phyloP scores from a whole-genome alignment of 2,113 vertebrate genomes.

The Raja brachyura region DNA sequence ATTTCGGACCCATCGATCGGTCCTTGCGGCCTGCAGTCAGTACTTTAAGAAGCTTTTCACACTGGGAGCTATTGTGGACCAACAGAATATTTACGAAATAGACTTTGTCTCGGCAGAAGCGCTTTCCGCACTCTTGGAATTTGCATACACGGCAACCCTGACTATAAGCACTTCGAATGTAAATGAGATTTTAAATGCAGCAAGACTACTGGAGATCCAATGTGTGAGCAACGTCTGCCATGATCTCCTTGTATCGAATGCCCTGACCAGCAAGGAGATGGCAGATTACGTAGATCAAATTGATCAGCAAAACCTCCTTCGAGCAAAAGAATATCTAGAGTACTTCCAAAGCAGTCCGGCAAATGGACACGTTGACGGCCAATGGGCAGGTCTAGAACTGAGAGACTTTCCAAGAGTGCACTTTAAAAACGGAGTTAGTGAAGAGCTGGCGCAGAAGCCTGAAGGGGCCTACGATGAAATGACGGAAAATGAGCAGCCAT shows the following conservation, averaged over 20 bases:
- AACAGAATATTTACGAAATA: slow-evolving; percentile 88
- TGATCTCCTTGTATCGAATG: slow-evolving; percentile 94
- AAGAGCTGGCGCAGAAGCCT: slow-evolving; percentile 69
- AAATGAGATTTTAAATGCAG: slow-evolving; percentile 85
- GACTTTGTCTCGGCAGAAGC: slow-evolving; percentile 89
- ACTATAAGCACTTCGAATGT: slow-evolving; percentile 88
- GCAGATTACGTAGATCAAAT: slow-evolving; percentile 62
- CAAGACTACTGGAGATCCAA: slow-evolving; percentile 84
- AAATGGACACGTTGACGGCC: slow-evolving; percentile 57
- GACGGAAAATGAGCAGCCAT: slow-evolving; percentile 65
- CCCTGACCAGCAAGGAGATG: slow-evolving; percentile 69
- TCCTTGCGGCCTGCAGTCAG: slow-evolving; percentile 90
- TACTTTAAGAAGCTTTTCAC: slow-evolving; percentile 99
- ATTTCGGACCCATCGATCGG: slow-evolving; percentile 94
- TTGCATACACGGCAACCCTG: slow-evolving; percentile 94
- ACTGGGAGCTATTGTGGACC: slow-evolving; percentile 82
- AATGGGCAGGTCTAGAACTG: slow-evolving; percentile 59
- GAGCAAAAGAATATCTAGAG: slow-evolving; percentile 91
- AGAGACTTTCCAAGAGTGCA: slow-evolving; percentile 55
- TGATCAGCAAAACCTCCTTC: slow-evolving; percentile 80
- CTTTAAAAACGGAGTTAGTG: slow-evolving; percentile 57
- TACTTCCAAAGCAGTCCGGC: slow-evolving; percentile 85
- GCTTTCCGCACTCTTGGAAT: slow-evolving; percentile 88
- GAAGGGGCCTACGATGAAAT: slow-evolving; percentile 63
- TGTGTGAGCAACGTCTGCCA: slow-evolving; percentile 89